These are phyloP conservation scores for Chloroceryle inda DNA, from an alignment of 2,797 vertebrate genomes.

Conservation along the genomic window DNA sequence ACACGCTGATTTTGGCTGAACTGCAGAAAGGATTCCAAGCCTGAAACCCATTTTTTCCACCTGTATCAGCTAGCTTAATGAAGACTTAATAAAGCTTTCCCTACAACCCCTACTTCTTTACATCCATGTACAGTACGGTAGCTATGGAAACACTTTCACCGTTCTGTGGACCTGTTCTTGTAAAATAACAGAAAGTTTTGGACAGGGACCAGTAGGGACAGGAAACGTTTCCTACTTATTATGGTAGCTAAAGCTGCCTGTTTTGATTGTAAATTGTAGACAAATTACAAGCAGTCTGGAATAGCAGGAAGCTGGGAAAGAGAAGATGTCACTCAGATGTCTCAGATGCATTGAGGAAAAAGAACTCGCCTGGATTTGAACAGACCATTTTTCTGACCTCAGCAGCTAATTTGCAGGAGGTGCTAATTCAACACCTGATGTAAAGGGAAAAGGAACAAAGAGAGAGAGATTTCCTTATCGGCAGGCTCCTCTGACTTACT, in stretches of 20 bases:
- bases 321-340: background rate
- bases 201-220: background rate
- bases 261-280: background rate
- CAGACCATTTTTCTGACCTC: background rate
- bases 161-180: background rate
- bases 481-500: background rate
- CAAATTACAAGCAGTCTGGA: background rate
- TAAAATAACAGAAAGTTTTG: constrained; percentile 4
- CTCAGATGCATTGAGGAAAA: background rate
- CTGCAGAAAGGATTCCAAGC: background rate
- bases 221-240: background rate
- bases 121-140: background rate
- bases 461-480: background rate
- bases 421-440: background rate
- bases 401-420: background rate
- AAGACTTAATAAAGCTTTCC: background rate
- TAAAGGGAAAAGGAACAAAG: background rate
- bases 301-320: background rate
- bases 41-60: background rate
- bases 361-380: background rate
- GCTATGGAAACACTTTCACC: background rate
- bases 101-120: background rate
- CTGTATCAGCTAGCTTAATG: background rate
- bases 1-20: background rate
- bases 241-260: background rate